These are phyloP conservation scores for Eubasilissa splendida DNA, from an alignment of 2,888 invertebrate species.

Conservation along the genomic window DNA sequence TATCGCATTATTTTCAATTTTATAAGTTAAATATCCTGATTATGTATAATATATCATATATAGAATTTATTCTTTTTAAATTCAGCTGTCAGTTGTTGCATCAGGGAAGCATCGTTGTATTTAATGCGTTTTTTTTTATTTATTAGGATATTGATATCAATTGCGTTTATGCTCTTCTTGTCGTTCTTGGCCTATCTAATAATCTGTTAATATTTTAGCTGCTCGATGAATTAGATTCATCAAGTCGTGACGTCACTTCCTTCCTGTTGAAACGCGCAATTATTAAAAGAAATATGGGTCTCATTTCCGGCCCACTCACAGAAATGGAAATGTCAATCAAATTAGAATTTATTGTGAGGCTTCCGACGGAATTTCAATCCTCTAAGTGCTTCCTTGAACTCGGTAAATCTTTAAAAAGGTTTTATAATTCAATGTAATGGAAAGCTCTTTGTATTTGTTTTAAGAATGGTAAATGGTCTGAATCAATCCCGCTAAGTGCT, in stretches of 20 bases:
- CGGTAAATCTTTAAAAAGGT: slow-evolving; percentile 65
- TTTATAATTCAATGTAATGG: slow-evolving; percentile 73
- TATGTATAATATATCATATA: too few species aligned
- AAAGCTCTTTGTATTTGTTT: slow-evolving; percentile 72
- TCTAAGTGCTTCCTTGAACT: slow-evolving; percentile 58
- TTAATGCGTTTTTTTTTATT: too few species aligned
- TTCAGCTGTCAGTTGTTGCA: too few species aligned
- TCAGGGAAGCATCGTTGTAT: too few species aligned
- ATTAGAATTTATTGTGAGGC: slow-evolving; percentile 59
- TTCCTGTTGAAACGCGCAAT: slow-evolving; percentile 25
- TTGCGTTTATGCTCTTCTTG: too few species aligned
- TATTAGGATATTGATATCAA: too few species aligned
- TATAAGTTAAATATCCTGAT: too few species aligned
- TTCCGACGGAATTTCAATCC: slow-evolving; percentile 57
- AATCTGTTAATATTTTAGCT: too few species aligned
- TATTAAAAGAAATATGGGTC: slow-evolving; percentile 49
- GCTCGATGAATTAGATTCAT: background rate
- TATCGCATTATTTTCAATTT: too few species aligned
- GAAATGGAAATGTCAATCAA: slow-evolving; percentile 58
- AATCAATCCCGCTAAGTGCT: slow-evolving; percentile 74
- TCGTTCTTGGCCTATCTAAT: too few species aligned
- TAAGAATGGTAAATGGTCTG: slow-evolving; percentile 73
- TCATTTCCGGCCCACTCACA: slow-evolving; percentile 52
- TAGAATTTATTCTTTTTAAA: too few species aligned
- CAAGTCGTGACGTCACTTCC: background rate